Evolutionary conservation across 2,888 invertebrate species (phyloP), one percentile per base, ranked within the genome.

Genomic region (Orthosia gracilis): DNA sequence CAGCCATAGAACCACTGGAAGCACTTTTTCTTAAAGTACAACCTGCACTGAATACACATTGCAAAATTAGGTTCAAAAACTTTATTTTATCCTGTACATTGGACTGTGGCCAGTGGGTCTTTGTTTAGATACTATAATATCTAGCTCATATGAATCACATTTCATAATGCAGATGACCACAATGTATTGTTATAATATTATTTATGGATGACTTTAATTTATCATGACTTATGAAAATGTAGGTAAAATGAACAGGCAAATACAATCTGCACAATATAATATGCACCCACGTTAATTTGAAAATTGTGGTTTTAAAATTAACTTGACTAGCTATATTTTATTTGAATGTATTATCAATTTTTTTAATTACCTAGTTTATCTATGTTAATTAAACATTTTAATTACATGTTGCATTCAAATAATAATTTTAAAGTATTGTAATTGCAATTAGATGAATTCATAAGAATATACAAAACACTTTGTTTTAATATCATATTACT

Each of bases 401-500:
- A 47, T 21, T 47, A 47, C 11, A 26, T 18, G 18, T 69, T 68
- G 13, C 15, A 50, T 31, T 23, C 21, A 17, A 40, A 65, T 21
- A 55, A 55, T 21, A 17, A 55, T 17, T 21, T 31, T 1, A 18
- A 40, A 23, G 15, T 67, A 18, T 23, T 9, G 11, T 62, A 23
- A 40, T 40, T 64, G 45, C 2, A 23, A 18, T 69, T 23, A 12
- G 2, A 12, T 40, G 15, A 40, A 65, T 4, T 69, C 23, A 45
- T 17, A 47, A 17, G 23, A 65, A 50, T 40, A 50, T 18, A 26
- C 23, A 67, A 31, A 70, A 70, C 45, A 45, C 15, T 21, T 68
- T 26, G n/a, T 45, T 50, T 40, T 45, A 23, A 23, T 63, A 58
- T 45, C 1, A 21, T 18, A 45, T 21, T 15, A 26, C 9, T 23